phyloP scores from a whole-genome alignment of 2,888 invertebrate species.

The Tipula lateralis region DNA sequence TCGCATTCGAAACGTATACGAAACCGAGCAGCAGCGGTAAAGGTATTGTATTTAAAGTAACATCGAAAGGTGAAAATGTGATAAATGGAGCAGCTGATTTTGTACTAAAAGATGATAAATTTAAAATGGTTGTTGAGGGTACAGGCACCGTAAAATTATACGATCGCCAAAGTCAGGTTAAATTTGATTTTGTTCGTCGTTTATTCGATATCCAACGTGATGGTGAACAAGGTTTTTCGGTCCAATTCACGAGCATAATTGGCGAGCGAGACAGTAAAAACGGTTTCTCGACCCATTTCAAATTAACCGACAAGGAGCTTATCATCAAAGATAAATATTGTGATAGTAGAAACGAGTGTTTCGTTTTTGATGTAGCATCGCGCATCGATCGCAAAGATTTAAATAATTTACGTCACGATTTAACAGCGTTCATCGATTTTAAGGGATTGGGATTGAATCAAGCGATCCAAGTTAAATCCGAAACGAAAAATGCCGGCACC shows the following conservation, averaged over 20 bases:
- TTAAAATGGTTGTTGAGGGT: constrained; percentile 69
- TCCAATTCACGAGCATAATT: constrained; percentile 42
- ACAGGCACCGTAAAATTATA: constrained; percentile 67
- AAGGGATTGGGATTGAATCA: constrained; percentile 69
- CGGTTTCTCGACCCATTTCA: constrained; percentile 65
- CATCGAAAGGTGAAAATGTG: constrained; percentile 57
- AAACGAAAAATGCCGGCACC: constrained; percentile 57
- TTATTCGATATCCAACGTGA: constrained; percentile 54
- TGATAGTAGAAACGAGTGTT: constrained; percentile 74
- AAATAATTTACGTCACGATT: constrained; percentile 54
- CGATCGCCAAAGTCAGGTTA: constrained; percentile 63
- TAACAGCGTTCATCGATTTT: constrained; percentile 64
- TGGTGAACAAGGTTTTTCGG: constrained; percentile 63
- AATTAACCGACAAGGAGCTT: constrained; percentile 67
- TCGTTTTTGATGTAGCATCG: constrained; percentile 57
- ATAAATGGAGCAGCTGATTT: constrained; percentile 68
- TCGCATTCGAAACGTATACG: constrained; percentile 59
- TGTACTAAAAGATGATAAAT: constrained; percentile 64
- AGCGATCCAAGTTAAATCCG: constrained; percentile 67
- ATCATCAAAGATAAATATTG: constrained; percentile 67
- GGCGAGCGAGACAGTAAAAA: constrained; percentile 64
- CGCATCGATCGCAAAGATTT: constrained; percentile 39
- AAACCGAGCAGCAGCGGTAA: constrained; percentile 57
- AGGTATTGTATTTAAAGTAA: constrained; percentile 59
- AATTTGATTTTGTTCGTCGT: constrained; percentile 68